These are phyloP conservation scores for Thysanoteuthis rhombus DNA, from an alignment of 2,888 invertebrate species.

Conservation along the genomic window DNA sequence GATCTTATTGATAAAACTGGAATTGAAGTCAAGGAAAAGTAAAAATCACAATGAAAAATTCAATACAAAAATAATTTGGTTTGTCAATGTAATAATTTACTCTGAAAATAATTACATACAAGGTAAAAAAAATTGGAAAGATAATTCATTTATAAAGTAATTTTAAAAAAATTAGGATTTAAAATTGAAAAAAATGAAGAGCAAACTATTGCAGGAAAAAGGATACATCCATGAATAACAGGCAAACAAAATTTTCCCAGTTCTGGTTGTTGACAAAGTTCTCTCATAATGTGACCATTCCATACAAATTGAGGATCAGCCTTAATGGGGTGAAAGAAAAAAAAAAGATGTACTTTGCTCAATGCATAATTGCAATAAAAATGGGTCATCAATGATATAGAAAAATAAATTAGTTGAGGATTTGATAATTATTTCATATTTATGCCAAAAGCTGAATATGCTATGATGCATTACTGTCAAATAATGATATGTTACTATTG, in stretches of 20 bases:
- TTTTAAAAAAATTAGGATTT: neutral
- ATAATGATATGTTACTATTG: too few relatives aligned
- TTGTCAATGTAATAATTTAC: neutral
- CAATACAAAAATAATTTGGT: neutral
- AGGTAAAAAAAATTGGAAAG: neutral
- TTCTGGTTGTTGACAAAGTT: slow-evolving; percentile 78
- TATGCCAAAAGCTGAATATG: neutral
- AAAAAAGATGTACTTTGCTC: neutral
- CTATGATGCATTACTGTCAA: too few relatives aligned
- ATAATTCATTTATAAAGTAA: neutral
- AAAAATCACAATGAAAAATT: neutral
- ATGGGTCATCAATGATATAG: neutral
- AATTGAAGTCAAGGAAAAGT: slow-evolving; percentile 33
- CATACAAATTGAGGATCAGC: slow-evolving; percentile 91
- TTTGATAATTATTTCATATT: neutral
- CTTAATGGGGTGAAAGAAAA: slow-evolving; percentile 48
- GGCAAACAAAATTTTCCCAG: slow-evolving; percentile 78
- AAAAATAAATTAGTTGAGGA: neutral
- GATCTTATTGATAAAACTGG: slow-evolving; percentile 80
- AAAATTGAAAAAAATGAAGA: neutral
- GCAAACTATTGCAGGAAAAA: slow-evolving; percentile 36
- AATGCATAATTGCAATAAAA: neutral
- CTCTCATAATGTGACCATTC: slow-evolving; percentile 85
- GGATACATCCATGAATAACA: slow-evolving; percentile 84
- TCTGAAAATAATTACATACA: neutral